Percentiles rank a stretch among this genome's conserved stretches.
These are phyloP conservation scores for Bubo bubo DNA, from an alignment of 2,113 vertebrate species.

Conservation along the genomic window DNA sequence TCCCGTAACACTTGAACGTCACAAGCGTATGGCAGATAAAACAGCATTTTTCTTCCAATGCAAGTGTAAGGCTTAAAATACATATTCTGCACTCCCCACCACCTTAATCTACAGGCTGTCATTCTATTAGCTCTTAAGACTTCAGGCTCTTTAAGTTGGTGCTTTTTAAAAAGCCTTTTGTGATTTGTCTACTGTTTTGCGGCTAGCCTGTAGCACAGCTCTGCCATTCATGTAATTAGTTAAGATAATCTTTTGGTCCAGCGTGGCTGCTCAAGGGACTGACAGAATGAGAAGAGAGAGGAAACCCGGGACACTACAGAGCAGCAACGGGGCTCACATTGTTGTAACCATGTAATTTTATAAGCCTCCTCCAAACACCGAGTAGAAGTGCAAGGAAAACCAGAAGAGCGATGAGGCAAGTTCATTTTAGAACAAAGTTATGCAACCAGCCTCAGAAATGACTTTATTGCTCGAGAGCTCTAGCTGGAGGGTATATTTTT, in stretches of 20 bases:
- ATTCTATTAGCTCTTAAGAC: background rate
- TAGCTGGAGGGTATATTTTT: background rate
- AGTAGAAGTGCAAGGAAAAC: background rate
- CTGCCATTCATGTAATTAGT: background rate
- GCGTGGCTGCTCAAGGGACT: background rate
- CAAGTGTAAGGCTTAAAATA: background rate
- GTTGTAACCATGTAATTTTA: background rate
- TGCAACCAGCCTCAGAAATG: background rate
- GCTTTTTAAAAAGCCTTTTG: background rate
- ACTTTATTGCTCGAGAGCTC: background rate
- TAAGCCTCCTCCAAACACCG: background rate
- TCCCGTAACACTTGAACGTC: background rate
- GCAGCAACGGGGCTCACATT: background rate
- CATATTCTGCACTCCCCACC: background rate
- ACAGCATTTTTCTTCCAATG: background rate
- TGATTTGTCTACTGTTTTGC: background rate
- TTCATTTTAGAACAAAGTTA: background rate
- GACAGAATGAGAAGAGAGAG: background rate
- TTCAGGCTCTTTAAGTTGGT: background rate
- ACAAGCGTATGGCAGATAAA: background rate
- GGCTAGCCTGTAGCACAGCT: background rate
- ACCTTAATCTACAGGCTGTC: background rate
- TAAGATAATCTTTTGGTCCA: background rate
- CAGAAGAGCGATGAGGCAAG: background rate
- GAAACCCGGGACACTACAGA: fast-evolving